A percentile compares a stretch with the other conserved stretches of the same genome.
Conservation (phyloP, 1,140 invertebrate genomes). For the Zaprionus ghesquierei region DNA sequence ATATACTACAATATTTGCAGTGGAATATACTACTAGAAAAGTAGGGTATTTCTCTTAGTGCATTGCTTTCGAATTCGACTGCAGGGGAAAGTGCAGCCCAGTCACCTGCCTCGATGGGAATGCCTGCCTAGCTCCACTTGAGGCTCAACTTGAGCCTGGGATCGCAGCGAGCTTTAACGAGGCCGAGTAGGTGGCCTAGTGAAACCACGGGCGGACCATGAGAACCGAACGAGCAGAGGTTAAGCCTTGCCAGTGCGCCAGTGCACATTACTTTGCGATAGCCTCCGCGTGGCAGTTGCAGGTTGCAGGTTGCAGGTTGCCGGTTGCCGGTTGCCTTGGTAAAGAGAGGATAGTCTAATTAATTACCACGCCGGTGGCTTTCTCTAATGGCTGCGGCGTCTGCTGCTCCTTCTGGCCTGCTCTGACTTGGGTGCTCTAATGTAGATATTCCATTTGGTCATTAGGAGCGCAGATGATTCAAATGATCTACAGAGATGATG, state of each 20-base stretch:
- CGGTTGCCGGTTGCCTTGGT: slow-evolving; percentile 37
- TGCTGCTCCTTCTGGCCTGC: neutral
- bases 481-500: neutral
- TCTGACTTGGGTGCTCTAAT: slow-evolving; percentile 50
- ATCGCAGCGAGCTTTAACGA: neutral
- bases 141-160: slow-evolving; percentile 10
- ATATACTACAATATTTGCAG: neutral
- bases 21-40: neutral
- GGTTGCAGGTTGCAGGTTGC: slow-evolving; percentile 5
- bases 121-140: no score
- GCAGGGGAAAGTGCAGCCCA: slow-evolving; percentile 29
- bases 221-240: slow-evolving; percentile 58
- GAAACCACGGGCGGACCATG: slow-evolving; percentile 36
- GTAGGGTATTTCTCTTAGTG: neutral
- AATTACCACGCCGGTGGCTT: slow-evolving; percentile 67
- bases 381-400: slow-evolving; percentile 49
- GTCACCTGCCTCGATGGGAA: slow-evolving; percentile 8
- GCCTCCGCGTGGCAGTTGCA: slow-evolving; percentile 15
- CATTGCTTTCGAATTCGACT: slow-evolving; percentile 46
- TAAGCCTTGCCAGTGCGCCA: slow-evolving; percentile 8
- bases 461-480: slow-evolving; percentile 24
- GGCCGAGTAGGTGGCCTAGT: slow-evolving; percentile 31
- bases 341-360: slow-evolving; percentile 62
- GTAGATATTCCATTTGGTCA: slow-evolving; percentile 70
- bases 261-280: slow-evolving; percentile 12